Percentiles rank a stretch among this genome's conserved stretches.
Evolutionary conservation across 2,113 vertebrate genomes (phyloP).

Genomic region (Echinops telfairi): DNA sequence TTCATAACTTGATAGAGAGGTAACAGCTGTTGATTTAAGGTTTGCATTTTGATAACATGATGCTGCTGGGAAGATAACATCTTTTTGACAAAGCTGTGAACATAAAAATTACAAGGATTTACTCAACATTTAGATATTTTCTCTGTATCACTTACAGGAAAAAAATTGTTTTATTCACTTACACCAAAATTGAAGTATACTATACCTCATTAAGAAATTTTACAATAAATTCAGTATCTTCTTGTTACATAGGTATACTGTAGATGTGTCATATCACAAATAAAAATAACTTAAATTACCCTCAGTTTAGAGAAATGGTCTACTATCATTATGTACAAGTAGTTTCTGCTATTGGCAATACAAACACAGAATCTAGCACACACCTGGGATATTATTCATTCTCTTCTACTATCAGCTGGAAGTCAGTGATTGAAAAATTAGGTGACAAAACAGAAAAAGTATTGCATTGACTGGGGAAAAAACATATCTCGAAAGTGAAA

Average conservation of each 20-base stretch:
- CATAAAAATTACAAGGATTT: constrained; percentile 86
- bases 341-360: constrained; percentile 66
- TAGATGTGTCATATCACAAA: constrained; percentile 78
- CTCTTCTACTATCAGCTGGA: constrained; percentile 62
- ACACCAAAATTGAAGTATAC: constrained; percentile 63
- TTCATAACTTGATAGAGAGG: constrained; percentile 88
- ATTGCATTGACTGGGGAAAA: not conserved
- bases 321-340: constrained; percentile 73
- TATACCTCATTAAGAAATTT: constrained; percentile 78
- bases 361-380: constrained; percentile 28
- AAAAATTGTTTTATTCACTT: constrained; percentile 75
- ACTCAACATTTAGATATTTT: constrained; percentile 84
- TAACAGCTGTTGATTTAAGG: constrained; percentile 89
- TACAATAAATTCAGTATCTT: constrained; percentile 82
- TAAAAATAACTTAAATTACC: constrained; percentile 82
- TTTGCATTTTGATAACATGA: constrained; percentile 84
- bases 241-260: constrained; percentile 22
- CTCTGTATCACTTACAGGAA: constrained; percentile 83
- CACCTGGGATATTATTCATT: constrained; percentile 55
- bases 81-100: constrained; percentile 85
- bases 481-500: constrained; percentile 59
- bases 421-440: constrained; percentile 78
- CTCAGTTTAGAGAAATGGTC: constrained; percentile 77
- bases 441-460: constrained; percentile 71
- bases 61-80: constrained; percentile 86